Evolutionary conservation across 1,140 invertebrate genomes (phyloP), one percentile per base, ranked within the genome.

Genomic region (Micrasema minimum): DNA sequence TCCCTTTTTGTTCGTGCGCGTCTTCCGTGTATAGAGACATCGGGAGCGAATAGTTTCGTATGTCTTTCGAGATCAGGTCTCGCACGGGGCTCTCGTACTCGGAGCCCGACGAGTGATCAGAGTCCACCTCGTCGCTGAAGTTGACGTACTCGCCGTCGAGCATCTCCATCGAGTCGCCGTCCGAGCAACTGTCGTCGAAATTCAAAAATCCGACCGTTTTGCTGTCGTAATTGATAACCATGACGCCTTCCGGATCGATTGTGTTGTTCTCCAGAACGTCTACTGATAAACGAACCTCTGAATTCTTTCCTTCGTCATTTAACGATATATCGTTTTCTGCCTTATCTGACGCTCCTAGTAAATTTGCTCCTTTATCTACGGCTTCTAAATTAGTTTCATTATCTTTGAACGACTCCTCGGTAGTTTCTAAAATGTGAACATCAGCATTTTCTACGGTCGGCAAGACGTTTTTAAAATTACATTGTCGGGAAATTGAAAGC

Each of bases 1-100:
- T 12, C 10, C 14, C 10, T 2, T 45, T 10, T 43, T 38, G 50
- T 3, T 12, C 31, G 14, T n/a, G 20, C 48, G 18, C 3, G 1
- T 43, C 11, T 35, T 26, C 81, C 81, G 11, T 75, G 61, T 83
- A 84, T 23, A 79, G 77, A 41, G 82, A 76, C 18, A 83, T 81
- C 1, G 82, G 81, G 7, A 84, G 79, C 0, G 83, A 81, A 71
- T 84, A 84, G 69, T 83, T 80, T 55, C 83, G 79, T 35, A 84
- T 83, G 48, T 84, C 83, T 77, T 84, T 83, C 10, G 78, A 78
- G 0, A 84, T 79, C 7, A 84, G 74, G n/a, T 82, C 79, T 74
- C 80, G 82, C 0, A 84, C 82, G 4, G 83, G 82, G 77, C 81
- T 83, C 57, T 81, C 81, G 23, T 83, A 84, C 4, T 71, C 69